Percentiles rank a stretch among this genome's conserved stretches.
phyloP scores from a whole-genome alignment of 2,888 invertebrate species.

The Yponomeuta cagnagella region DNA sequence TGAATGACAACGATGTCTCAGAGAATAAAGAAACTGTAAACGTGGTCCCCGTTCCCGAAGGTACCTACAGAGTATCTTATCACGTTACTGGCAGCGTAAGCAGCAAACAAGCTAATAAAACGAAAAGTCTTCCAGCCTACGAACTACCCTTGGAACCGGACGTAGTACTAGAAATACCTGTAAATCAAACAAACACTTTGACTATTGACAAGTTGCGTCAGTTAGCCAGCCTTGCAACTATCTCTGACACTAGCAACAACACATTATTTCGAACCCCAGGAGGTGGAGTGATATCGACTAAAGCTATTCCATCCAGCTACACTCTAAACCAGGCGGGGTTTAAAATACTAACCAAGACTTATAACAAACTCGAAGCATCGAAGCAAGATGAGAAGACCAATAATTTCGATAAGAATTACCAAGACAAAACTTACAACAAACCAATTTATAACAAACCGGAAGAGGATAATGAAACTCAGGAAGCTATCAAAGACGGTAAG shows the following conservation, averaged over 20 bases:
- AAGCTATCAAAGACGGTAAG: conserved; percentile 43
- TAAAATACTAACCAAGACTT: conserved; percentile 79
- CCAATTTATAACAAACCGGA: conserved; percentile 36
- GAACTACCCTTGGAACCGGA: conserved; percentile 64
- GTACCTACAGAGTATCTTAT: conserved; percentile 65
- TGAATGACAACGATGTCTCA: conserved; percentile 22
- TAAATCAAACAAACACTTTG: conserved; percentile 54
- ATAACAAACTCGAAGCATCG: conserved; percentile 71
- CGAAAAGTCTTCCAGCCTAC: conserved; percentile 58
- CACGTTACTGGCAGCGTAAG: conserved; percentile 70
- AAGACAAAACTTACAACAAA: conserved; percentile 53
- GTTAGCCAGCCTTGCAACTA: conserved; percentile 74
- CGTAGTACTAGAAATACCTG: conserved; percentile 62
- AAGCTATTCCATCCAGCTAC: conserved; percentile 77
- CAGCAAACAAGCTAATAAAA: conserved; percentile 66
- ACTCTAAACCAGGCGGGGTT: conserved; percentile 79
- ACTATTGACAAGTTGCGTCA: conserved; percentile 69
- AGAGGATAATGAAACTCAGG: conserved; percentile 34
- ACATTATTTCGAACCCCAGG: conserved; percentile 66
- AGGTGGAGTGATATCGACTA: conserved; percentile 73
- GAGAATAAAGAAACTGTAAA: conserved; percentile 29
- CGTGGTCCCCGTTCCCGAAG: conserved; percentile 46
- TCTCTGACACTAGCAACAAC: conserved; percentile 69
- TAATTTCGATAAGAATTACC: conserved; percentile 41
- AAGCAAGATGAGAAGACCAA: conserved; percentile 56